Base-by-base conservation (phyloP, 2,888 invertebrate species). In the Nomada ferruginata region DNA sequence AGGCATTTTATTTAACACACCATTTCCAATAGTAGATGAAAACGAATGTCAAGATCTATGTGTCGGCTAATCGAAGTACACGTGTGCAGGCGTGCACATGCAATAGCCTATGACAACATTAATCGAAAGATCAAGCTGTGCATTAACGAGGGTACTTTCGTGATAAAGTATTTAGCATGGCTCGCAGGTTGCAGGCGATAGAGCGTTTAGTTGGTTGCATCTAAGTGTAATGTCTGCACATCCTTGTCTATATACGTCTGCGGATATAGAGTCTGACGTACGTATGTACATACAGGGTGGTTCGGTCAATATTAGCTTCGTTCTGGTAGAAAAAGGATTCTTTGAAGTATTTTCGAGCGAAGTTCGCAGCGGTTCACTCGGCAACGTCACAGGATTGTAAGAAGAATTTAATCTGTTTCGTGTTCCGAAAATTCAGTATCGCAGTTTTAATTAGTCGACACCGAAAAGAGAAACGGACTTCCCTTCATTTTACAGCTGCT, bases 161-260 rank as follows among this genome's bases (percentile, higher is more conserved):
- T 64, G 87, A 87, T 85, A 78, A 84, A 85, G 76, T 85, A 87
- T 87, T 85, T 85, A 85, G 60, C 77, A 55, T 76, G 74, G 74
- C 72, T 66, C 70, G 71, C 69, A 76, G 73, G 74, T 82, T 76
- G 70, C 60, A 47, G 55, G 64, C 87, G 82, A 82, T 85, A 76
- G 79, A 79, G 60, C 79, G 68, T 86, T 85, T 77, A 80, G 75
- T 50, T 55, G 57, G 63, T 1, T 72, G 72, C 71, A 68, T 76
- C 81, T 75, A 87, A 73, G 81, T 84, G 78, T 68, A 81, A 76
- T 61, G 64, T 74, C 52, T 60, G 72, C 50, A 65, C 77, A 55
- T 78, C 44, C 15, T 66, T 26, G 68, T 61, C 70, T 55, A 53
- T 53, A 50, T 50, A 59, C 42, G 66, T 23, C 29, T 50, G 13